Evolutionary conservation across 2,113 vertebrate genomes (phyloP).

Genomic region (Leuciscus idus): DNA sequence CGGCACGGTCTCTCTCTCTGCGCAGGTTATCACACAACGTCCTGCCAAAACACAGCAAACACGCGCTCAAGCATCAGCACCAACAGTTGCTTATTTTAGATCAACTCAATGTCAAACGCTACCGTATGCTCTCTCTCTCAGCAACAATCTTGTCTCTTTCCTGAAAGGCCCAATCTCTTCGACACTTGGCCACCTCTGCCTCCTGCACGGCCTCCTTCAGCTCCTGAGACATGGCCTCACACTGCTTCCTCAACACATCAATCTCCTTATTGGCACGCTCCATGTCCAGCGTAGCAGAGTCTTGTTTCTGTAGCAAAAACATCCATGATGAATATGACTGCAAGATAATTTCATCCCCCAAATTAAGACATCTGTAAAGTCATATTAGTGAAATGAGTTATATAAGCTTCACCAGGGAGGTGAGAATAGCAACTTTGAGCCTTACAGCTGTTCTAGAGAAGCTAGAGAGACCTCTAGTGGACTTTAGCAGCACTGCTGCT

Average conservation of each 20-base stretch:
- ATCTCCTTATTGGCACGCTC: slow-evolving; percentile 97
- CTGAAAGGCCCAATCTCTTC: slow-evolving; percentile 96
- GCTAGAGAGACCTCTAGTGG: slow-evolving; percentile 46
- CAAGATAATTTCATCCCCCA: background rate
- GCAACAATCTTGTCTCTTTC: slow-evolving; percentile 98
- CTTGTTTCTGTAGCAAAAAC: slow-evolving; percentile 85
- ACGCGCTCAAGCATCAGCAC: background rate
- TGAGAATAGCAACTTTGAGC: background rate
- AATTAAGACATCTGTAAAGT: slow-evolving; percentile 9
- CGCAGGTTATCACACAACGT: slow-evolving; percentile 94
- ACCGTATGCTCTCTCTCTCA: slow-evolving; percentile 96
- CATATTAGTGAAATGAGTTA: background rate
- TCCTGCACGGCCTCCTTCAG: slow-evolving; percentile 95
- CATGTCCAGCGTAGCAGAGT: slow-evolving; percentile 91
- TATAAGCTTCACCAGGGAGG: background rate
- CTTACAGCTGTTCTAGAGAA: background rate
- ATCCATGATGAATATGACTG: background rate
- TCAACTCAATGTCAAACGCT: slow-evolving; percentile 47
- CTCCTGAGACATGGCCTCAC: slow-evolving; percentile 94
- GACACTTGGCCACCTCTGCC: slow-evolving; percentile 95
- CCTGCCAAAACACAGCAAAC: slow-evolving; percentile 68
- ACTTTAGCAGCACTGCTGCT: background rate
- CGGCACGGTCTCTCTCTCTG: slow-evolving; percentile 90
- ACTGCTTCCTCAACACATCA: slow-evolving; percentile 93
- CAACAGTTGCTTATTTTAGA: background rate